Evolutionary conservation across 2,113 vertebrate genomes (phyloP), one percentile per base, ranked within the genome.

Genomic region (Pollimyrus isidori): DNA sequence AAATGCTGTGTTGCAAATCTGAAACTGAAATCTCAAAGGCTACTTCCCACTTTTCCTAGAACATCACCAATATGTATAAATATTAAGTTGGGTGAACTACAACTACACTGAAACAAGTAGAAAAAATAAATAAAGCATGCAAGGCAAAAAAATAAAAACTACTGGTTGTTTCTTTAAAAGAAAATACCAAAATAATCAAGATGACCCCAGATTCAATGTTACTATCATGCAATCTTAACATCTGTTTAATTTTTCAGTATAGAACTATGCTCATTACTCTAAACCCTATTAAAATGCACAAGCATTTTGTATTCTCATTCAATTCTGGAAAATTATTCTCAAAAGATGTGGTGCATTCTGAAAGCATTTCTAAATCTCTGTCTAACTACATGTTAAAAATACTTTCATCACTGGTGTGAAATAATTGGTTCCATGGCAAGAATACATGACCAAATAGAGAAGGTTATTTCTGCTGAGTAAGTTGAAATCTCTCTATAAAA

Each of bases 371-470:
- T 10, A 65, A 65, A 65, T 65, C 58, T 65, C 58, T n/a, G 23
- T 65, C 58, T 69, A 69, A 69, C 62, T 13, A 30, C 62, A 84
- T 58, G 89, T 86, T 86, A 86, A 90, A 50, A 89, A 50, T 65
- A 88, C 56, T 83, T 80, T 88, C 90, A 93, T 92, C 92, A 94
- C 91, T 91, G 65, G n/a, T 65, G 89, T 91, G 93, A 89, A 19
- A 80, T 90, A 56, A 52, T 6, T 53, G 48, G 85, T 52, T 26
- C 91, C 53, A 89, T n/a, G 35, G 2, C 88, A 90, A 93, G 91
- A 90, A 39, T 30, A 48, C 92, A 92, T 95, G 95, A 92, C 95
- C 95, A 95, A 93, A 95, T 94, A 93, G 86, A 95, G 95, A 52
- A 90, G 69, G 93, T 85, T 53, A 42, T 90, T 88, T 90, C 69